Evolutionary conservation across 2,113 vertebrate genomes (phyloP).

Genomic region (Scomber scombrus): DNA sequence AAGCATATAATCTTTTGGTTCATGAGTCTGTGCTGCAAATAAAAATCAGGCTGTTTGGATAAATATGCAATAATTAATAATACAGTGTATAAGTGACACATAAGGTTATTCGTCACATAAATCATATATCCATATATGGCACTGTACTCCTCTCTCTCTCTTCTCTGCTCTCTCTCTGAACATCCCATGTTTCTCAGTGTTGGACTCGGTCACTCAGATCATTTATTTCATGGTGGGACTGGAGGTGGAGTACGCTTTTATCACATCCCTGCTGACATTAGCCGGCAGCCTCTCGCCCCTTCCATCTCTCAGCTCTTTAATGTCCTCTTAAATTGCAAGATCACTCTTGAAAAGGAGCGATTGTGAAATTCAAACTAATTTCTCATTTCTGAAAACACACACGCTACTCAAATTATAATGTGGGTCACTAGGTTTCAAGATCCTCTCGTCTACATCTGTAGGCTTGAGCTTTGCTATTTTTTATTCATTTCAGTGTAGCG

Average conservation of each 20-base stretch:
- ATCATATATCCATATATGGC: background rate
- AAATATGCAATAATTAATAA: background rate
- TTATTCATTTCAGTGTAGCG: background rate
- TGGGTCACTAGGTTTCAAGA: constrained; percentile 10
- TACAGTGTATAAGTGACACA: background rate
- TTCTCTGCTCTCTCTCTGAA: background rate
- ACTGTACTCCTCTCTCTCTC: background rate
- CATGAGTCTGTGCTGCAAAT: background rate
- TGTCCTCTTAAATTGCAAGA: constrained; percentile 13
- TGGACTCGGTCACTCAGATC: constrained; percentile 38
- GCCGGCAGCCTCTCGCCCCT: constrained; percentile 4
- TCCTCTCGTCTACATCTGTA: background rate
- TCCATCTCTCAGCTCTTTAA: background rate
- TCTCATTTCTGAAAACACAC: background rate
- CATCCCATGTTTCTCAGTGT: background rate
- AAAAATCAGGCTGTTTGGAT: background rate
- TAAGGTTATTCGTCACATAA: background rate
- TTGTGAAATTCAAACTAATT: constrained; percentile 17
- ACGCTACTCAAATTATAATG: constrained; percentile 6
- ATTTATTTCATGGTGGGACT: constrained; percentile 36
- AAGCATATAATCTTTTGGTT: background rate
- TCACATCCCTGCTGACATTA: constrained; percentile 28
- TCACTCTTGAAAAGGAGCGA: background rate
- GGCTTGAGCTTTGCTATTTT: background rate
- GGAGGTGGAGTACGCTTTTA: constrained; percentile 30